Conservation (phyloP, 2,113 vertebrate species). For the Regulus satrapa region DNA sequence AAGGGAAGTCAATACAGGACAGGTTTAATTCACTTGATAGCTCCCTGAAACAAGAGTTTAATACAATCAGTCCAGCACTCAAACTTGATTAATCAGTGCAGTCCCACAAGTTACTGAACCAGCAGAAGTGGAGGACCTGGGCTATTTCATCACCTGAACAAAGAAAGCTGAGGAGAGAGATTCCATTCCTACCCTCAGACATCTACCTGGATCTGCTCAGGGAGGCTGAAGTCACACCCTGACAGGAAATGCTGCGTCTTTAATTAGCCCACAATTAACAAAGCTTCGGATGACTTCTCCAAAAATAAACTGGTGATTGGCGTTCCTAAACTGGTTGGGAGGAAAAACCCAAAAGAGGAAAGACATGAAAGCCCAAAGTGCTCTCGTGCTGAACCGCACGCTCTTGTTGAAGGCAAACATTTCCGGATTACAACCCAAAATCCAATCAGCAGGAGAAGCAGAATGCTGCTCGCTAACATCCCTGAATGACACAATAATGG, state of each 20-base stretch:
- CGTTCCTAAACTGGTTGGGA: not conserved
- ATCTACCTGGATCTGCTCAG: not conserved
- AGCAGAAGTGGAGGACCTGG: not conserved
- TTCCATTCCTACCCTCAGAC: not conserved
- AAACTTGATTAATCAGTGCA: not conserved
- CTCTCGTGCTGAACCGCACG: not conserved
- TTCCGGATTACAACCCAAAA: not conserved
- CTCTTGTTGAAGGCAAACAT: not conserved
- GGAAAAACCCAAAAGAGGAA: not conserved
- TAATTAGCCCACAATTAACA: not conserved
- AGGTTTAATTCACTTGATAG: conserved; percentile 11
- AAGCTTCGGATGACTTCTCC: not conserved
- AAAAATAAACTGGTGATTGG: not conserved
- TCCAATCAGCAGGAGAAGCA: not conserved
- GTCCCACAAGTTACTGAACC: not conserved
- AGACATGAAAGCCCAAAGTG: not conserved
- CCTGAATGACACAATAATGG: not conserved
- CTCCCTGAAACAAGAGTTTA: not conserved
- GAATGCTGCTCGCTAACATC: not conserved
- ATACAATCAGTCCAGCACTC: not conserved
- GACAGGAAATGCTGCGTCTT: not conserved
- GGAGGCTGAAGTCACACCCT: not conserved
- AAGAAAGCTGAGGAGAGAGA: not conserved
- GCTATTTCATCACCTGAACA: not conserved
- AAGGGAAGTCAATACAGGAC: not conserved